A percentile compares a stretch with the other conserved stretches of the same genome.
Evolutionary conservation across 2,888 invertebrate species (phyloP).

Genomic region (Philereme transversata): DNA sequence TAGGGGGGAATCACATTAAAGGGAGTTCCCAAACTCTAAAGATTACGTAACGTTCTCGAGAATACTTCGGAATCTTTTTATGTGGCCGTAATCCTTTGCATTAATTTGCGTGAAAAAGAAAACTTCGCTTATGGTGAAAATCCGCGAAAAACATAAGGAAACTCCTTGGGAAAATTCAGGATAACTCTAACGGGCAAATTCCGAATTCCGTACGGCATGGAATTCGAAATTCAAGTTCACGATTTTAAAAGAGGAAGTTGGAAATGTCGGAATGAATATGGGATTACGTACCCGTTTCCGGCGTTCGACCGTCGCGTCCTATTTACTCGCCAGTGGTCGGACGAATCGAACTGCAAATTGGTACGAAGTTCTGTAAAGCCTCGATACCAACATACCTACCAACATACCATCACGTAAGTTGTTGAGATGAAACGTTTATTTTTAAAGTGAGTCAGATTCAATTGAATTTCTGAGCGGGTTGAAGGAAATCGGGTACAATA

Average conservation of each 20-base stretch:
- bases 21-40: slow-evolving; percentile 30
- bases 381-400: slow-evolving; percentile 9
- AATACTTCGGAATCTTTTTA: slow-evolving; percentile 37
- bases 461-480: too few relatives aligned
- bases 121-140: slow-evolving; percentile 17
- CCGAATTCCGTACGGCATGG: slow-evolving; percentile 1
- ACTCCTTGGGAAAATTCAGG: not conserved
- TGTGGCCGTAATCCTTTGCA: slow-evolving; percentile 36
- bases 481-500: too few relatives aligned
- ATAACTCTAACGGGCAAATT: slow-evolving; percentile 4
- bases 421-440: not conserved
- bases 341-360: slow-evolving; percentile 29
- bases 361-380: slow-evolving; percentile 5
- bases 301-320: slow-evolving; percentile 13
- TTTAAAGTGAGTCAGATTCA: too few relatives aligned
- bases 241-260: slow-evolving; percentile 14
- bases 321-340: slow-evolving; percentile 21
- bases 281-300: slow-evolving; percentile 15
- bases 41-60: slow-evolving; percentile 31
- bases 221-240: slow-evolving; percentile 13
- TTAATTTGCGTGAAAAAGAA: slow-evolving; percentile 35
- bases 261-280: slow-evolving; percentile 22
- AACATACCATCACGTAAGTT: not conserved
- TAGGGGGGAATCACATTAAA: slow-evolving; percentile 35
- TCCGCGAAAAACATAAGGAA: slow-evolving; percentile 1